phyloP scores from a whole-genome alignment of 2,113 vertebrate species.

The Calidris pugnax region DNA sequence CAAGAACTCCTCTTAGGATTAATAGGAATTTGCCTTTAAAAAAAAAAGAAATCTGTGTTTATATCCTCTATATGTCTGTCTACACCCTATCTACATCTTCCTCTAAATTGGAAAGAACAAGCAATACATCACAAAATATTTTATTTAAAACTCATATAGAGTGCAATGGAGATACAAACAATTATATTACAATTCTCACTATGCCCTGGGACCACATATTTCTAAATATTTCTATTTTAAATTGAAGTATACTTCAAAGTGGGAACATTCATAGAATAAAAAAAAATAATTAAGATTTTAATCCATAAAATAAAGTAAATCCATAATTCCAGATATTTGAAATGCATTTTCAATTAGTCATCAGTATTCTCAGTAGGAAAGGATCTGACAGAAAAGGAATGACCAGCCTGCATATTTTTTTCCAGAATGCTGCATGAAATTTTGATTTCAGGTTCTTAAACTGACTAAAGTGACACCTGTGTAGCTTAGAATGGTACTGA shows the following conservation, averaged over 20 bases:
- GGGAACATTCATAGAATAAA: neutral
- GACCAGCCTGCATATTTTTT: accelerated
- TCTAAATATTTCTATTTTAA: neutral
- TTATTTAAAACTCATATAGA: neutral
- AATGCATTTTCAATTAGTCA: neutral
- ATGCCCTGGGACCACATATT: neutral
- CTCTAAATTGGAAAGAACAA: neutral
- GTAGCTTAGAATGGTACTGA: neutral
- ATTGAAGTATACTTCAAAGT: neutral
- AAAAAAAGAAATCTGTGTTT: neutral
- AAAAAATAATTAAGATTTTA: neutral
- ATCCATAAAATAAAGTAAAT: neutral
- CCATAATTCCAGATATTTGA: neutral
- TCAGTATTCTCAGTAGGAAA: neutral
- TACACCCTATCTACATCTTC: neutral
- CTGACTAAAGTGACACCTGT: neutral
- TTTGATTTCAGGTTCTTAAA: neutral
- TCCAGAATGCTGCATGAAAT: neutral
- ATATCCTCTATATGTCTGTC: neutral
- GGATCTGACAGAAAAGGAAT: neutral
- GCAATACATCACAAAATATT: neutral
- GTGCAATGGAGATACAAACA: neutral
- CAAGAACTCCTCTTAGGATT: neutral
- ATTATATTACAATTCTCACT: neutral
- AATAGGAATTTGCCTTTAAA: neutral